Evolutionary conservation across 23 tunicate genomes (phyloP), one percentile per base, ranked within the genome.

Genomic region (Botrylloides violaceus): DNA sequence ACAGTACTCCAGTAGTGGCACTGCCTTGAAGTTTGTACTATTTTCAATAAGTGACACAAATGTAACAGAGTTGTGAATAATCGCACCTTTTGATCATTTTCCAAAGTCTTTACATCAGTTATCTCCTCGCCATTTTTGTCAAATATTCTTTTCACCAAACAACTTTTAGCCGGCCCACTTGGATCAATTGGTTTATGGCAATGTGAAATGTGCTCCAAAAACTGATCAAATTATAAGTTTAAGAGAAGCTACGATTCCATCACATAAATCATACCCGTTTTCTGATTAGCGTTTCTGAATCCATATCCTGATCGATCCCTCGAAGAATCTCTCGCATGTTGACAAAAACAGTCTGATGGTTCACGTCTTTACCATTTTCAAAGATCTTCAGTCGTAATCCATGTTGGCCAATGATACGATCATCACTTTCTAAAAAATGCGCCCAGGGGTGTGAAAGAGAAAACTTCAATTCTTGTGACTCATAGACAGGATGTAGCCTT

Each of bases 171-270:
- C 12, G 95, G 86, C 3, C 95, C 95, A 7, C 59, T 63, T 22
- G 86, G 86, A 49, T 85, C 84, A 18, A 60, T 30, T 15, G 95
- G 95, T 63, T 87, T 80, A 66, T 87, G 95, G 82, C 86, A 81
- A 25, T 76, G 35, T 0, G 95, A 74, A 19, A 87, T 20, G 20
- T 84, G 77, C 76, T 87, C 86, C 66, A 87, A 60, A 71, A 87
- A 87, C 95, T 87, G 49, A 39, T 35, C 36, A 39, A 68, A 1
- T 31, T 7, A 27, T 31, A 21, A 64, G n/a, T n/a, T n/a, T n/a
- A n/a, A n/a, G n/a, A n/a, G n/a, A n/a, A n/a, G n/a, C n/a, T n/a
- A n/a, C n/a, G n/a, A n/a, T n/a, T n/a, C n/a, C n/a, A n/a, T n/a
- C n/a, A n/a, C n/a, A n/a, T n/a, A n/a, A n/a, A n/a, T n/a, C 84